These are phyloP conservation scores for Atrichornis clamosus DNA, from an alignment of 2,113 vertebrate genomes.

Conservation along the genomic window DNA sequence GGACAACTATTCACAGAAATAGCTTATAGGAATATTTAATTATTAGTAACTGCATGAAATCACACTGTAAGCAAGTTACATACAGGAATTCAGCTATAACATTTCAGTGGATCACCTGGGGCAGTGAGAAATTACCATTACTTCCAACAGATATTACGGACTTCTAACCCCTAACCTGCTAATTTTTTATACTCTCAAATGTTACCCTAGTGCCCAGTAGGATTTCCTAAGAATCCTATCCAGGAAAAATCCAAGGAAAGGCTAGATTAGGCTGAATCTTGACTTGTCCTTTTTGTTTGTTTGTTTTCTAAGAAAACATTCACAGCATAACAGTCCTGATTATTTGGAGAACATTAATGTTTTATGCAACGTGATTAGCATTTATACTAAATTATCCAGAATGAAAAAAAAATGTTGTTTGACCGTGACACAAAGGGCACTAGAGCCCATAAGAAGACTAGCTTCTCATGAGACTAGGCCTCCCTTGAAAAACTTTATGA, in stretches of 20 bases:
- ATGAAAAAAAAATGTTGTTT: not conserved
- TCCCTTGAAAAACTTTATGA: not conserved
- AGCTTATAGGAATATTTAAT: not conserved
- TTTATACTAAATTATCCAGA: not conserved
- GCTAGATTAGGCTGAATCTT: not conserved
- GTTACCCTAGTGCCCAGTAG: not conserved
- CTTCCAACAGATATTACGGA: not conserved
- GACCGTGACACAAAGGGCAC: not conserved
- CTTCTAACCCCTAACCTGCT: not conserved
- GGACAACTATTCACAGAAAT: not conserved
- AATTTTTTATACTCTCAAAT: not conserved
- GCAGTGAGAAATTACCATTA: not conserved
- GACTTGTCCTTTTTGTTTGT: not conserved
- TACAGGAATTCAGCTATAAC: not conserved
- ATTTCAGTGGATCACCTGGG: not conserved
- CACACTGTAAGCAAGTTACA: not conserved
- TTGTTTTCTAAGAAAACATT: not conserved
- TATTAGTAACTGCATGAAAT: not conserved
- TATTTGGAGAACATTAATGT: not conserved
- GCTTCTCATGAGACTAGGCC: not conserved
- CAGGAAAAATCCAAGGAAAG: not conserved
- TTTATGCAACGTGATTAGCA: not conserved
- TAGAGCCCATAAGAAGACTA: not conserved
- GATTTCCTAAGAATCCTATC: not conserved
- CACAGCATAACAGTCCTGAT: not conserved